Evolutionary conservation across 2,888 invertebrate genomes (phyloP).

Genomic region (Drosophila prostipennis): DNA sequence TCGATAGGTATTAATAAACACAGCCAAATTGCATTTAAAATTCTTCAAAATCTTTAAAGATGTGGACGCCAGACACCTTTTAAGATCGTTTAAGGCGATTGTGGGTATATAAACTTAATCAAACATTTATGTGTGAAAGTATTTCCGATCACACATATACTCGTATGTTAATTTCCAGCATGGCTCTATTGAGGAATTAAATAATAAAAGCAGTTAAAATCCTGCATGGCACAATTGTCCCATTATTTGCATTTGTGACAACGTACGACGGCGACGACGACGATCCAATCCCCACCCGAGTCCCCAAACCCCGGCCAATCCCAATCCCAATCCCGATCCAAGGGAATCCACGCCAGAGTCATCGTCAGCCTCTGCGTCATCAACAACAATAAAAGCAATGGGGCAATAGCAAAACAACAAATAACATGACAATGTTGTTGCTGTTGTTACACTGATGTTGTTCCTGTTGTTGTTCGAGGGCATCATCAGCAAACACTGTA

Average conservation of each 20-base stretch:
- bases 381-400: constrained; percentile 57
- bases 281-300: constrained; percentile 3
- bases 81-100: too few species aligned
- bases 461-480: constrained; percentile 43
- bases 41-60: too few species aligned
- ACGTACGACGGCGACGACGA: constrained; percentile 31
- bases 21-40: too few species aligned
- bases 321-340: constrained; percentile 20
- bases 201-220: constrained; percentile 74
- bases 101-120: too few species aligned
- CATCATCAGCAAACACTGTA: constrained; percentile 61
- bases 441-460: constrained; percentile 23
- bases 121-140: not conserved
- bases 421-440: constrained; percentile 57
- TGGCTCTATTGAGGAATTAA: constrained; percentile 64
- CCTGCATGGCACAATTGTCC: constrained; percentile 77
- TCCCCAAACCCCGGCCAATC: not conserved
- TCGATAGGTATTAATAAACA: too few species aligned
- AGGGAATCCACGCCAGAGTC: constrained; percentile 17
- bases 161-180: constrained; percentile 16
- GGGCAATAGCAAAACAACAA: constrained; percentile 48
- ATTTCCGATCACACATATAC: not conserved
- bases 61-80: too few species aligned
- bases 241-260: constrained; percentile 83
- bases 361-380: constrained; percentile 43